Base-by-base conservation (phyloP, 2,113 vertebrate genomes). In the Oreocharis arfaki region DNA sequence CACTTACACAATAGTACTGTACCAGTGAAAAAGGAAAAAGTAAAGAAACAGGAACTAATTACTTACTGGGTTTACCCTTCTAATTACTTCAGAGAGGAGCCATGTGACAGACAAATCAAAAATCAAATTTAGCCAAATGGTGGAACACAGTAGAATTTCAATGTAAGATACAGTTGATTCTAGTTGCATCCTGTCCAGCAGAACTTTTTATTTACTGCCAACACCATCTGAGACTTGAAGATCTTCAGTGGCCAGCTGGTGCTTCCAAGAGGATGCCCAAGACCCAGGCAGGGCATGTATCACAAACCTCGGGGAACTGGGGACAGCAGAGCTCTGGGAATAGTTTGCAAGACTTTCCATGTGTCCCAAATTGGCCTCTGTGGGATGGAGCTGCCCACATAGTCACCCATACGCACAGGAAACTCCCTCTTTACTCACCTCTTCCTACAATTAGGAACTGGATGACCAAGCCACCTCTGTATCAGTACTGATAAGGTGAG, bases 381-480 rank as follows among this genome's bases (percentile, higher is more conserved):
- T 41, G 65, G 44, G 73, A 82, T 75, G 80, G 79, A 64, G 52
- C 55, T 97, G 84, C 84, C 89, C 70, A 70, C 47, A 50, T 15
- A 21, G 33, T 26, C 50, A n/a, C 21, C 24, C 30, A 1, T 22
- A 33, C 10, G 55, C 47, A 23, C 71, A 96, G 94, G 86, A 97
- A 89, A 82, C n/a, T 91, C 77, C 24, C 77, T 89, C 47, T 92
- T 92, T 95, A 84, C 80, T 91, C 83, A 78, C 56, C 68, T 88
- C 75, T 94, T 95, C 91, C 91, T 90, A 90, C 80, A 91, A 32
- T 95, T 95, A 89, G 64, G 47, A 47, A 16, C 73, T 89, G 56
- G 42, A n/a, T 87, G 80, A 91, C 69, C 64, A 75, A 93, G 23
- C 19, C 63, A 16, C 30, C 35, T 52, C 84, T 84, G 64, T 71